A percentile compares a stretch with the other conserved stretches of the same genome.
Conservation (phyloP, 2,797 vertebrate genomes). For the Bradypodion ventrale region DNA sequence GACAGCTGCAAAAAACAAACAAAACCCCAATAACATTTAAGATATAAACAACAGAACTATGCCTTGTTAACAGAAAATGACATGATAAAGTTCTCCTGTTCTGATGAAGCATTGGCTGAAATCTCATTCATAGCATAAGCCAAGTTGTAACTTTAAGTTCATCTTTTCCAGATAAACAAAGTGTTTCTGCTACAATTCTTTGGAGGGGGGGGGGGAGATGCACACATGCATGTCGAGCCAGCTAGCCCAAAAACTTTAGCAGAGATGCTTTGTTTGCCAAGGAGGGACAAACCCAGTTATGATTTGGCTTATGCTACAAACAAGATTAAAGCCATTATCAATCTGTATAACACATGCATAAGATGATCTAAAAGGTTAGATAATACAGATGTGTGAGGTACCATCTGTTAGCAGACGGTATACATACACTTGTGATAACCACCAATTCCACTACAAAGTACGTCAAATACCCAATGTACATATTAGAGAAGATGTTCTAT, state of each 20-base stretch:
- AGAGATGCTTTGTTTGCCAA: too few species aligned
- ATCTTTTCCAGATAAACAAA: too few species aligned
- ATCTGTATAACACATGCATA: neutral
- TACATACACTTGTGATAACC: neutral
- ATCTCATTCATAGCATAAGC: too few species aligned
- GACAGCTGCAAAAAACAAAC: constrained; percentile 81
- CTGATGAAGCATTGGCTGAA: neutral
- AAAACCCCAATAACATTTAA: neutral
- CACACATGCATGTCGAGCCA: too few species aligned
- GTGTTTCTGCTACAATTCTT: too few species aligned
- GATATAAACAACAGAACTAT: neutral
- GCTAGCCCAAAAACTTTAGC: too few species aligned
- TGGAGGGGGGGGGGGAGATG: too few species aligned
- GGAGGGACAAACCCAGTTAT: too few species aligned
- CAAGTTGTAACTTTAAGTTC: too few species aligned
- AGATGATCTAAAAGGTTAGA: neutral
- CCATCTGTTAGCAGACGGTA: neutral
- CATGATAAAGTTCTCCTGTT: neutral
- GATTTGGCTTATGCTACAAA: too few species aligned
- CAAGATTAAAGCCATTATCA: neutral
- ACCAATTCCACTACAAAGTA: neutral
- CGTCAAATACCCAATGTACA: neutral
- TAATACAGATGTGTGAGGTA: neutral
- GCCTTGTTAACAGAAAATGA: neutral
- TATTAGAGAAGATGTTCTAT: neutral